phyloP scores from a whole-genome alignment of 2,888 invertebrate genomes.

The Blastobasis lacticolella region DNA sequence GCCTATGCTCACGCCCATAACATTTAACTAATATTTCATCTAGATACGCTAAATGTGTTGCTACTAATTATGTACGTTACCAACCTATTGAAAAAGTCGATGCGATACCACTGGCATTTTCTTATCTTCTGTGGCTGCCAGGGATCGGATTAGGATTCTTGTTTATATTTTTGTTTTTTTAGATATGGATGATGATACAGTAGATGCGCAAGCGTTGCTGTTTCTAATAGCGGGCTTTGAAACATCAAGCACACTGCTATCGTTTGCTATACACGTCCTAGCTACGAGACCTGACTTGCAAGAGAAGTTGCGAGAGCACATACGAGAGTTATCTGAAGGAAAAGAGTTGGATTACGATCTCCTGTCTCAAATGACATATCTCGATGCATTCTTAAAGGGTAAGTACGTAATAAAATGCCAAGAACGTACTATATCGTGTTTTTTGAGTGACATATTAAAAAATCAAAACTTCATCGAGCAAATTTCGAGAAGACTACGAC shows the following conservation, averaged over 20 bases:
- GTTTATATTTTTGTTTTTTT: not conserved
- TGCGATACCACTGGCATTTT: too few species aligned
- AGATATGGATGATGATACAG: conserved; percentile 68
- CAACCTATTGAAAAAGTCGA: too few species aligned
- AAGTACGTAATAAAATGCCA: conserved; percentile 8
- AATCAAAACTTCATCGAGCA: too few species aligned
- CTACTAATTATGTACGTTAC: too few species aligned
- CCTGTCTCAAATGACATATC: conserved; percentile 42
- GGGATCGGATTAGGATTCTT: too few species aligned
- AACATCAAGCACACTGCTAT: conserved; percentile 73
- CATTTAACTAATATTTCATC: too few species aligned
- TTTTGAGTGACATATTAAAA: too few species aligned
- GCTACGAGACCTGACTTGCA: conserved; percentile 64
- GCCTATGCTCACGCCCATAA: too few species aligned
- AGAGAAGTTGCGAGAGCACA: conserved; percentile 53
- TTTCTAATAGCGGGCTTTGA: conserved; percentile 77
- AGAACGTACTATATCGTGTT: not conserved
- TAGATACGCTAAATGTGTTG: too few species aligned
- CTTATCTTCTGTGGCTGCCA: too few species aligned
- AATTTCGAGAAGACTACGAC: too few species aligned
- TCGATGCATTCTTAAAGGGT: conserved; percentile 57
- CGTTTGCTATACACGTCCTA: conserved; percentile 69
- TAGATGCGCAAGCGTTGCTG: conserved; percentile 72
- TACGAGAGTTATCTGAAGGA: conserved; percentile 44
- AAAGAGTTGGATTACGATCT: conserved; percentile 54